These are phyloP conservation scores for Loris lydekkerianus DNA, from an alignment of 2,797 vertebrate genomes.

Conservation along the genomic window DNA sequence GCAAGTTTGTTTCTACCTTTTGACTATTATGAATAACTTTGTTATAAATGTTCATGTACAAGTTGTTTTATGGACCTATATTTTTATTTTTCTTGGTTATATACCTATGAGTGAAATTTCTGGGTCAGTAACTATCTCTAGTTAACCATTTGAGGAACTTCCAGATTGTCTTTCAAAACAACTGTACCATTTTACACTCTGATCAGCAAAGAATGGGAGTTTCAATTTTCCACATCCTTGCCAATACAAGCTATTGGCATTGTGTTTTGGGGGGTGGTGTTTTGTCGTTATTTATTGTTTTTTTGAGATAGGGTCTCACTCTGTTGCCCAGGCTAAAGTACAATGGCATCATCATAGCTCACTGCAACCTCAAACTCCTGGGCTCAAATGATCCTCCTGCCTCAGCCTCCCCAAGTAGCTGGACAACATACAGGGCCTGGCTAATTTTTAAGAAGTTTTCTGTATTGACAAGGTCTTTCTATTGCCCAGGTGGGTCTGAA, in stretches of 20 bases:
- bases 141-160: neutral
- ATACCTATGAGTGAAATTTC: neutral
- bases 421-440: no score
- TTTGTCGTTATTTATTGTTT: no score
- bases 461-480: no score
- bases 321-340: no score
- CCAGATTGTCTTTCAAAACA: neutral
- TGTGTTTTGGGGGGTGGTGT: no score
- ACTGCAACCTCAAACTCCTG: no score
- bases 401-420: no score
- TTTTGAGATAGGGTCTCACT: no score
- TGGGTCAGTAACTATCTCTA: neutral
- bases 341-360: no score
- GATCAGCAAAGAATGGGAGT: neutral
- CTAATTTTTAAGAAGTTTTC: no score
- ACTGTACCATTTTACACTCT: neutral
- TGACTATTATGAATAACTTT: neutral
- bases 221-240: neutral
- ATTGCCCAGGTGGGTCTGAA: no score
- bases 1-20: neutral
- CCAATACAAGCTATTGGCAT: neutral
- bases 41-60: neutral
- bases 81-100: conserved; percentile 34
- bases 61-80: neutral
- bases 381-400: no score